Evolutionary conservation across 2,888 invertebrate species (phyloP).

Genomic region (Callinectes sapidus): DNA sequence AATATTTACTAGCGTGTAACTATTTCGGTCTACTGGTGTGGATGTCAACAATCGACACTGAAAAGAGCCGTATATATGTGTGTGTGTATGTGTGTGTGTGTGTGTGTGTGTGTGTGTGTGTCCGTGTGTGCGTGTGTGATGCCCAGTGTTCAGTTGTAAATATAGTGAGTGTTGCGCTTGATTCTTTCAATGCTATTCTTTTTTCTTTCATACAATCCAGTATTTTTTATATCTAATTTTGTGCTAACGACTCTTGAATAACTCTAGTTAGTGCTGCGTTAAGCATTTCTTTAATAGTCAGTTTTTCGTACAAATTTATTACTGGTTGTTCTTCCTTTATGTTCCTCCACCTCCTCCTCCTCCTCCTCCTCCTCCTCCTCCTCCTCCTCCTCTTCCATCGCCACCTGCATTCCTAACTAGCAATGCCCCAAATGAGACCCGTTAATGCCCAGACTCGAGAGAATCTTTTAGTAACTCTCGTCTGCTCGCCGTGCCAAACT

Average conservation of each 20-base stretch:
- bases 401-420: not conserved
- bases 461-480: conserved; percentile 16
- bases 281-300: too few relatives aligned
- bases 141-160: too few relatives aligned
- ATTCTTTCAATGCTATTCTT: too few relatives aligned
- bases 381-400: not conserved
- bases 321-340: not conserved
- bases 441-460: conserved; percentile 24
- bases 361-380: conserved; percentile 18
- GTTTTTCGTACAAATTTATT: not conserved
- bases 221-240: too few relatives aligned
- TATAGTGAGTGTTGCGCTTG: too few relatives aligned
- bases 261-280: too few relatives aligned
- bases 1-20: not conserved
- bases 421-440: conserved; percentile 21
- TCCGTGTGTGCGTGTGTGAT: too few relatives aligned
- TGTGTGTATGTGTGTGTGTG: too few relatives aligned
- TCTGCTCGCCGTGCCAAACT: not conserved
- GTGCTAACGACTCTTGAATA: too few relatives aligned
- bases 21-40: not conserved
- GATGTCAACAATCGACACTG: not conserved
- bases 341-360: not conserved
- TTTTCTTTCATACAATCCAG: too few relatives aligned
- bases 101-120: too few relatives aligned
- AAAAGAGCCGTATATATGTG: not conserved